A percentile compares a stretch with the other conserved stretches of the same genome.
These are phyloP conservation scores for Tetramorium bicarinatum DNA, from an alignment of 2,888 invertebrate genomes.

Conservation along the genomic window DNA sequence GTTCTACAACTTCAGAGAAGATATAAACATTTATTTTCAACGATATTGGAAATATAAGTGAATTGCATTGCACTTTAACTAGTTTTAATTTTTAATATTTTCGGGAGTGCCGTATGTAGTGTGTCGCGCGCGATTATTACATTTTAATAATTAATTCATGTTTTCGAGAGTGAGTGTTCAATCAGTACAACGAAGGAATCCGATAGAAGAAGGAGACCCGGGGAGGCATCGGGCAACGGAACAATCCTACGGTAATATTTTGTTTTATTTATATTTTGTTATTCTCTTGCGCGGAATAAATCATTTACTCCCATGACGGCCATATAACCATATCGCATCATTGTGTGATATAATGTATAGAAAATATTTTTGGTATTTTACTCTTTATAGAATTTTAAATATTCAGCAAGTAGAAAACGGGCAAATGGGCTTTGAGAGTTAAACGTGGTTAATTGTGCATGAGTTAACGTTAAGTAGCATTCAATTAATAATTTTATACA, in stretches of 20 bases:
- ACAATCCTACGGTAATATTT: conserved; percentile 15
- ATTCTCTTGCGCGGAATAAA: neutral
- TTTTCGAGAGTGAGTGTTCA: conserved; percentile 7
- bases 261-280: conserved; percentile 12
- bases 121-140: conserved; percentile 7
- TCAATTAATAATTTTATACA: too few relatives aligned
- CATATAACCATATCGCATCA: neutral
- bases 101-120: neutral
- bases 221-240: neutral
- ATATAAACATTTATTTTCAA: neutral
- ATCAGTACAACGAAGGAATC: neutral
- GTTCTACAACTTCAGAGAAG: too few relatives aligned
- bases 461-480: too few relatives aligned
- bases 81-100: neutral
- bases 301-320: neutral
- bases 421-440: too few relatives aligned
- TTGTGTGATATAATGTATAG: neutral
- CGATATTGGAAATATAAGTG: neutral
- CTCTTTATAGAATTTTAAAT: neutral
- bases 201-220: neutral
- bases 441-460: too few relatives aligned
- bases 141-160: neutral
- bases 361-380: neutral
- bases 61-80: neutral
- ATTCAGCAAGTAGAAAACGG: neutral